Base-by-base conservation (phyloP, 2,888 invertebrate genomes). In the Slavum lentiscoides region DNA sequence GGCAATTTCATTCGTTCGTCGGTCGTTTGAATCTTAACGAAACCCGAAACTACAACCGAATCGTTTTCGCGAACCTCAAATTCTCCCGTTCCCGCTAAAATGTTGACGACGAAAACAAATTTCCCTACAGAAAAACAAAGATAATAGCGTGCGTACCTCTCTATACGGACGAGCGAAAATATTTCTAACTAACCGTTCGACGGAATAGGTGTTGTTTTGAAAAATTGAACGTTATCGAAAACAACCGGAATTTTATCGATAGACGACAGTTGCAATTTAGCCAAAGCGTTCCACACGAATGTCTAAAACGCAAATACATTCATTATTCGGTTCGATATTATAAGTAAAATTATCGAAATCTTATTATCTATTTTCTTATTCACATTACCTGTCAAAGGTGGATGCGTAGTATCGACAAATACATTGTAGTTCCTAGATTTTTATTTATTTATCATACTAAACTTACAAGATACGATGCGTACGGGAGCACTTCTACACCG, bases 401-500 rank as follows among this genome's bases (percentile, higher is more conserved):
- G 13, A 49, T 15, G 43, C 43, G 43, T 43, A 43, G 30, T 30
- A 30, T 30, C 30, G 30, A 30, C 30, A 43, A 43, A 43, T 43
- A 43, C 7, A 11, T 43, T 11, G 43, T 43, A 7, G 43, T 30
- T 30, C 4, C 4, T 30, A 30, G 6, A 39, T 72, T 19, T 17
- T 9, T 43, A 4, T 43, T 30, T 30, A 2, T 30, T 30, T 30
- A 4, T 30, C 30, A 30, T 30, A 21, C 21, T 2, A 19, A 67
- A 74, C 86, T 86, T 85, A 92, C 92, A 89, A 97, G 89, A 86
- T 96, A 96, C 15, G 96, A 96, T 55, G 98, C 97, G 82, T 97
- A 97, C 23, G 98, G 98, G 89, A 95, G 97, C n/a, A 97, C 89
- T 75, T 97, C 90, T 85, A 97, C 90, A 43, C 97, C 98, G 88